Base-by-base conservation (phyloP, 1,140 invertebrate species). In the Drosophila azteca region DNA sequence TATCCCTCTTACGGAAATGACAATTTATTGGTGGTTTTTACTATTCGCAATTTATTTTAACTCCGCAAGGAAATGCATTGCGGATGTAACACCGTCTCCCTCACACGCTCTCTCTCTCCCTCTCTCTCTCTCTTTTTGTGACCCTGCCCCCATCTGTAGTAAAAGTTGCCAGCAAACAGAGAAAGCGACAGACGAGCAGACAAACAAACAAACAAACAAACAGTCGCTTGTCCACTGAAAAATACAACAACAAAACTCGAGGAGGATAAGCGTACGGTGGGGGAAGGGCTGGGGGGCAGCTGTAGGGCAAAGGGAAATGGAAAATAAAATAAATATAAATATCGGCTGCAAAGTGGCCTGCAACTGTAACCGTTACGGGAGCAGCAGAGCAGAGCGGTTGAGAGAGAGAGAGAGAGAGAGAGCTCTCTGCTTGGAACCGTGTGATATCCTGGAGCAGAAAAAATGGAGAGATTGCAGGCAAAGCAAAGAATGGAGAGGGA, bases 11-110 rank as follows among this genome's bases (percentile, higher is more conserved):
- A 90, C 87, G 87, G 87, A 90, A 90, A 90, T 90, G 85, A 90
- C 87, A 90, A 90, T 90, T 90, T 90, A 90, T 90, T 90, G 87
- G 87, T 90, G 87, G 87, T 90, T 90, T 90, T 90, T 90, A 90
- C 87, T 90, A 90, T 90, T 90, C 82, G 81, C 87, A 90, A 90
- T 90, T 90, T 90, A 90, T 90, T 90, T 90, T 89, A 90, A 90
- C 83, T 90, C 87, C 87, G 68, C 87, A 90, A 90, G 87, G 87
- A 90, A 90, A 90, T 90, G 81, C 85, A 90, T 82, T 85, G 85
- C 85, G 85, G 85, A 90, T 90, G 85, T 79, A 79, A 90, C 85
- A 67, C 58, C 64, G 31, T 22, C 60, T 9, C 57, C 35, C 41
- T 29, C 15, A n/a, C 3, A 49, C 7, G 7, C 15, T 46, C n/a